A percentile compares a stretch with the other conserved stretches of the same genome.
Conservation (phyloP, 53 echinoderm and acorn worm genomes). For the Crossaster papposus region DNA sequence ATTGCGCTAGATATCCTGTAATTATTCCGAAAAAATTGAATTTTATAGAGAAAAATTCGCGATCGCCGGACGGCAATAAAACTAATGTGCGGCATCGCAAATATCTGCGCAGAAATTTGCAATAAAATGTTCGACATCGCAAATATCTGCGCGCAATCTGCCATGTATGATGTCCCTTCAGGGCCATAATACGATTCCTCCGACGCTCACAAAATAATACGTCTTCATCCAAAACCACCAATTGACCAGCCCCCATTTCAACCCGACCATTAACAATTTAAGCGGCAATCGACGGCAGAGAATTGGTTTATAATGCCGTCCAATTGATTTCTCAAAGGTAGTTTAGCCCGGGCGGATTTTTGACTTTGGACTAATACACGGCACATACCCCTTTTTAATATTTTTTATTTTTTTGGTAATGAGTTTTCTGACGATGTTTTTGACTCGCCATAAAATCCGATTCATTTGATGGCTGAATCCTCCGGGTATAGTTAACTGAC, state of each 20-base stretch:
- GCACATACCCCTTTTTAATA: neutral
- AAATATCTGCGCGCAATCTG: too few species aligned
- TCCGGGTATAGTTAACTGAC: neutral
- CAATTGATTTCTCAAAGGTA: neutral
- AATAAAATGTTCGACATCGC: too few species aligned
- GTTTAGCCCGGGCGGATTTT: neutral
- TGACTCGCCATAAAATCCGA: neutral
- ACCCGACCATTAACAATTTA: conserved; percentile 9
- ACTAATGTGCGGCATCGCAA: too few species aligned
- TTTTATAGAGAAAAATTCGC: too few species aligned
- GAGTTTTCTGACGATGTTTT: neutral
- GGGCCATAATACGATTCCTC: too few species aligned
- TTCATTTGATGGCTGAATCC: neutral
- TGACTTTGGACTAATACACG: conserved; percentile 4
- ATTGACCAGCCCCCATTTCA: neutral
- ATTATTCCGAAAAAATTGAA: too few species aligned
- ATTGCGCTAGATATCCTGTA: too few species aligned
- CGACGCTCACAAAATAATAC: neutral
- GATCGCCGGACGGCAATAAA: too few species aligned
- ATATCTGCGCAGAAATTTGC: too few species aligned
- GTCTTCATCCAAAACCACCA: neutral
- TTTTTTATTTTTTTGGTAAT: neutral
- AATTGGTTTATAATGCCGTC: conserved; percentile 6
- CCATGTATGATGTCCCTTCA: too few species aligned
- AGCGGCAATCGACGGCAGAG: neutral